Evolutionary conservation across 2,888 invertebrate genomes (phyloP), one percentile per base, ranked within the genome.

Genomic region (Alviniconcha strummeri): DNA sequence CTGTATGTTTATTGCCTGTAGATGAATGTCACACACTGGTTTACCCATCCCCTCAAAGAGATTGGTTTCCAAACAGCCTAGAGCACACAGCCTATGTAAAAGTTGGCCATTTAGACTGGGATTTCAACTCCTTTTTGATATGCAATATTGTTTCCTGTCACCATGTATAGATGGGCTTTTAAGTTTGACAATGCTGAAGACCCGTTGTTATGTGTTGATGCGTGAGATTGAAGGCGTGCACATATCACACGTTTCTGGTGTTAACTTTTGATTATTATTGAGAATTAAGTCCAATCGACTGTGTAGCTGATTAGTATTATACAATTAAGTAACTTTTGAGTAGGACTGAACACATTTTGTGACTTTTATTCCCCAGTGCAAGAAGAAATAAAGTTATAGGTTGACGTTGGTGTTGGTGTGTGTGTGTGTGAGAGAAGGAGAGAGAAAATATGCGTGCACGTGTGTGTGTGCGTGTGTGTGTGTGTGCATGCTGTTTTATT

Each of bases 321-420:
- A 60, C 64, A 64, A 64, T 52, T 78, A 52, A 64, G n/a, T 77
- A 78, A 78, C 60, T 78, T 78, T 52, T 15, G 60, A 60, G 78
- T 78, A 60, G 60, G 56, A 78, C 17, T 78, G 57, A 78, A 78
- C 78, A 78, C 64, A 17, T 78, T 77, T 78, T 17, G 56, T 78
- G 78, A 57, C 78, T 64, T 78, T 78, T 78, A 78, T 78, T 78
- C 78, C 78, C 78, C 57, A 57, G 78, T 78, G 78, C 78, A 78
- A 78, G 19, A 60, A 64, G 57, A 36, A 77, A 77, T 57, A 77
- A 77, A 78, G 60, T 78, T 78, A 78, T 78, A 78, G 78, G 60
- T 60, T 13, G 60, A 60, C 8, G 60, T 60, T 60, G 8, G 6
- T 79, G n/a, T 56, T 17, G 6, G 52, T 67, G 19, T 13, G 4